A percentile compares a stretch with the other conserved stretches of the same genome.
These are phyloP conservation scores for Microtus montanus DNA, from an alignment of 2,113 vertebrate genomes.

Conservation along the genomic window DNA sequence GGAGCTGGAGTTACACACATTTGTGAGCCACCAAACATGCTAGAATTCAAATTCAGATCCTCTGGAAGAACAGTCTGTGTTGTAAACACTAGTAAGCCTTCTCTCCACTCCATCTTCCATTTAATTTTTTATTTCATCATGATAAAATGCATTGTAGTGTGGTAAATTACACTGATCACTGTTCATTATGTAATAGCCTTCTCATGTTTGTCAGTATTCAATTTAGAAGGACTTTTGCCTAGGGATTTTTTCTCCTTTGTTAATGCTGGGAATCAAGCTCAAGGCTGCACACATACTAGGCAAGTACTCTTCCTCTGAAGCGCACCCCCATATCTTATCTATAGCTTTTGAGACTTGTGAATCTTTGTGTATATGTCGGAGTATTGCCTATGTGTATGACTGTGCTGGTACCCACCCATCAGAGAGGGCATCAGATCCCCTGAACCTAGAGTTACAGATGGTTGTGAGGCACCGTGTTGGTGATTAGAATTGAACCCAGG, in stretches of 20 bases:
- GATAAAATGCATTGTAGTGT: neutral
- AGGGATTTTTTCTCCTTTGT: neutral
- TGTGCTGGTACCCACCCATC: neutral
- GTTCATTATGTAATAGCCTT: neutral
- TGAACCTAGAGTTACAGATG: neutral
- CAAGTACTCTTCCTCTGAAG: neutral
- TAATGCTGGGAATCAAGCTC: neutral
- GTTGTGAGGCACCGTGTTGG: neutral
- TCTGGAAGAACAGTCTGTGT: neutral
- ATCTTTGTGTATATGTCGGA: neutral
- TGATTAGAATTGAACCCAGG: neutral
- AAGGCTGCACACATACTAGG: neutral
- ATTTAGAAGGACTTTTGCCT: neutral
- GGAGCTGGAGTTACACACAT: neutral
- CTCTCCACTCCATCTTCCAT: neutral
- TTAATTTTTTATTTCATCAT: neutral
- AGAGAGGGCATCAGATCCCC: neutral
- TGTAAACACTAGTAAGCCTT: neutral
- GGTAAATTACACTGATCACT: neutral
- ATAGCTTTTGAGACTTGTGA: neutral
- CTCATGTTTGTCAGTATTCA: slow-evolving; percentile 16
- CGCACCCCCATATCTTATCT: neutral
- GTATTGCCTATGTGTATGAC: neutral
- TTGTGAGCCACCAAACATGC: neutral
- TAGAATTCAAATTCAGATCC: neutral